Conservation (phyloP, 1,140 invertebrate genomes). For the Hirudo medicinalis region DNA sequence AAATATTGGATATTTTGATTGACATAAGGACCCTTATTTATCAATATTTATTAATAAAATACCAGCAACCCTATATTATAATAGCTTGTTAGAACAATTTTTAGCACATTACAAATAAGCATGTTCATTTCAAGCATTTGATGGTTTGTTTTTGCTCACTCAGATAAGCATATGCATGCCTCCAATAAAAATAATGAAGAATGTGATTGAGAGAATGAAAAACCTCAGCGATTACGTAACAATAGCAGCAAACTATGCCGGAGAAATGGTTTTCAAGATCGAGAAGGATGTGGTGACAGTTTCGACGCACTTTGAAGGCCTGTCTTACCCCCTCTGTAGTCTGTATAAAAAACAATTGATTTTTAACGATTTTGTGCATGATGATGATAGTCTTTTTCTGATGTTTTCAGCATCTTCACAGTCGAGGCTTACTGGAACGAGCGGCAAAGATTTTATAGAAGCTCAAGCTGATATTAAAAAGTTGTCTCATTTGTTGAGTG, state of each 20-base stretch:
- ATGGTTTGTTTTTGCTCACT: constrained; percentile 29
- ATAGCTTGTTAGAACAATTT: no score
- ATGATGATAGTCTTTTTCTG: background rate
- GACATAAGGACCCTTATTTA: no score
- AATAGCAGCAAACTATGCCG: constrained; percentile 55
- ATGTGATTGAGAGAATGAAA: constrained; percentile 65
- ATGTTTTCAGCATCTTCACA: background rate
- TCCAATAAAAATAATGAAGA: constrained; percentile 56
- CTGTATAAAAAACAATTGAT: constrained; percentile 19
- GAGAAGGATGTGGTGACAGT: constrained; percentile 62
- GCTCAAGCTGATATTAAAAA: constrained; percentile 48
- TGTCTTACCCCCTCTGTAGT: constrained; percentile 34
- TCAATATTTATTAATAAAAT: no score
- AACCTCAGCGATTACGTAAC: constrained; percentile 55
- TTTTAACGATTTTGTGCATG: background rate
- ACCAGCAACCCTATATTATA: no score
- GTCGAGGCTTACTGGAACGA: background rate
- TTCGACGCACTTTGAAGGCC: constrained; percentile 59
- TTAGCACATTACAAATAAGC: background rate
- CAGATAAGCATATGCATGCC: constrained; percentile 65
- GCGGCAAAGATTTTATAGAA: constrained; percentile 30
- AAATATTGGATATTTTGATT: no score
- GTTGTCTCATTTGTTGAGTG: constrained; percentile 47
- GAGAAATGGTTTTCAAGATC: constrained; percentile 57
- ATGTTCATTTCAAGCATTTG: constrained; percentile 12